Conservation (phyloP, 2,113 vertebrate species). For the Emydocephalus ijimae region DNA sequence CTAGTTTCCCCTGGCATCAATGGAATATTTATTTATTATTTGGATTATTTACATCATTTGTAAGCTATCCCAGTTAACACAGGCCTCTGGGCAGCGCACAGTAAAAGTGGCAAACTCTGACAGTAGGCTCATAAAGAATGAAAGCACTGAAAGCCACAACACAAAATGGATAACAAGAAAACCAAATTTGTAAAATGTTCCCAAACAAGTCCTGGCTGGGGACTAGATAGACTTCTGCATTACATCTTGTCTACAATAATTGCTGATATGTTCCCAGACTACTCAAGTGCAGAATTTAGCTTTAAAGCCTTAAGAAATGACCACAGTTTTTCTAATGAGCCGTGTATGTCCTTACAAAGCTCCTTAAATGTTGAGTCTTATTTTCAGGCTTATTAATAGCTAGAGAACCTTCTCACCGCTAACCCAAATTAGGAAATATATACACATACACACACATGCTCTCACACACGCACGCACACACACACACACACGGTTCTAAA, state of each 20-base stretch:
- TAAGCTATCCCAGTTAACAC: background rate
- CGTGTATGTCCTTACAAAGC: background rate
- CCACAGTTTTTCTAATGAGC: background rate
- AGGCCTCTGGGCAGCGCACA: background rate
- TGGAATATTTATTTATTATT: background rate
- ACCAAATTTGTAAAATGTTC: background rate
- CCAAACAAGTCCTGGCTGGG: background rate
- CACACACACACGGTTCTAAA: too few species aligned
- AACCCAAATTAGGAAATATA: too few species aligned
- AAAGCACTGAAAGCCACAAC: background rate
- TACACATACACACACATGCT: too few species aligned
- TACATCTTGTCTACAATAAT: background rate
- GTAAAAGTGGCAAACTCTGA: background rate
- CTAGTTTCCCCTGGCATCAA: accelerated
- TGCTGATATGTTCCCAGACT: background rate
- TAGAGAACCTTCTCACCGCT: background rate
- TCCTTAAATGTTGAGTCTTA: background rate
- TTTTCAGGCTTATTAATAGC: background rate
- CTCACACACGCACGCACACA: too few species aligned
- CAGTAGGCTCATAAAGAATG: background rate
- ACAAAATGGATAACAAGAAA: background rate
- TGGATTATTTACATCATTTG: background rate
- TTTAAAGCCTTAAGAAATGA: background rate
- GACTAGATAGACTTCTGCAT: background rate
- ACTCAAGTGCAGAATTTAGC: background rate